Base-by-base conservation (phyloP, 1,140 invertebrate species). In the Drosophila saltans region DNA sequence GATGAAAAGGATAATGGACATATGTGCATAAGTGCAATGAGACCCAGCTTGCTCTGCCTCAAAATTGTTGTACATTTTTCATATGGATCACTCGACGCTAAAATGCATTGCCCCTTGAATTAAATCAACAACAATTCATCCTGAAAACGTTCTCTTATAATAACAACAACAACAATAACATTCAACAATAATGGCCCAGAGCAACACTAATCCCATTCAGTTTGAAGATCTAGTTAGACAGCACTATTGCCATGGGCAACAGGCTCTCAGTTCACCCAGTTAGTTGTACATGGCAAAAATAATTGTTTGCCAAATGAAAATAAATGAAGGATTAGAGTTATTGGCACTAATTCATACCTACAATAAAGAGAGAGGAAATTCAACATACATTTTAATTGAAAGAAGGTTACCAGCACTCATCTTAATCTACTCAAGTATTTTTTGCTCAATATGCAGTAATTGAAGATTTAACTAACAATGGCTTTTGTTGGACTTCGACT, bases 71-170 rank as follows among this genome's bases (percentile, higher is more conserved):
- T 83, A 78, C 80, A 83, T 78, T 88, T 88, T 86, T 80, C 84
- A 88, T 88, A 69, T 48, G 70, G 41, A 77, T 70, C 60, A 79
- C 83, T 86, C 68, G 80, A 89, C 72, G 58, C 69, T 82, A 80
- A 80, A 86, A 83, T 86, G 83, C 83, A 86, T 88, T 81, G 80
- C 72, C 82, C 72, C 83, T 86, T 86, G 83, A 86, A 88, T 89
- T 88, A 86, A 86, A 86, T 86, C 83, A 88, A 86, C 83, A 88
- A 67, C 80, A 80, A 62, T 84, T 86, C 80, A 83, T 80, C 80
- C 80, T 75, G 69, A 77, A 86, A 81, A 76, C 66, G 26, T 52
- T 66, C 63, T 45, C 55, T 52, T 43, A 75, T 48, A 28, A 40
- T 8, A 48, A 65, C 48, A 61, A 30, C 57, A 65, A 45, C 68